Conservation (phyloP, 2,113 vertebrate species). For the Heterotis niloticus region DNA sequence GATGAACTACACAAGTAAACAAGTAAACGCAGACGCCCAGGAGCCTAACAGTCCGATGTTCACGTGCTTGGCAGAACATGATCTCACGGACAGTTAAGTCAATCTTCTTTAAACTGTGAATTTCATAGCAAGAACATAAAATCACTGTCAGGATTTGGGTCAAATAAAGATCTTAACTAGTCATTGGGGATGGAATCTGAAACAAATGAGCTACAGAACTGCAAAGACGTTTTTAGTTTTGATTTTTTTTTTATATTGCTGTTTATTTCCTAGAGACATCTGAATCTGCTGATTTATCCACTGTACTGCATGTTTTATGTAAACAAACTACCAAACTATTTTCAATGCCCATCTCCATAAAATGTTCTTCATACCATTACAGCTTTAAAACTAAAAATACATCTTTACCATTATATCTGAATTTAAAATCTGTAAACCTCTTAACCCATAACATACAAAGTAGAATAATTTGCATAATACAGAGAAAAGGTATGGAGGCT, state of each 20-base stretch:
- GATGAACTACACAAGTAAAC: not conserved
- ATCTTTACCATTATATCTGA: not conserved
- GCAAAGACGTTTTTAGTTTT: too few relatives aligned
- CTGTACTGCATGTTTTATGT: too few relatives aligned
- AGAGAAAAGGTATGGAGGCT: constrained; percentile 20
- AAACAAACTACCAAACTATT: too few relatives aligned
- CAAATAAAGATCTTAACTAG: not conserved
- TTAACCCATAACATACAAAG: not conserved
- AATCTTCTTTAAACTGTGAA: not conserved
- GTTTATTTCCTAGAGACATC: too few relatives aligned
- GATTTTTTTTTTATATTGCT: too few relatives aligned
- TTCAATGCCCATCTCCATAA: too few relatives aligned
- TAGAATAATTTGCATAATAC: constrained; percentile 21
- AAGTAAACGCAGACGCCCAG: not conserved
- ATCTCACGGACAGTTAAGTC: constrained; percentile 25
- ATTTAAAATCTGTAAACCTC: not conserved
- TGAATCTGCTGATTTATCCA: too few relatives aligned
- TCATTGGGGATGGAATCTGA: too few relatives aligned
- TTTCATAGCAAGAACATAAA: not conserved
- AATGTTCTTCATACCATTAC: too few relatives aligned
- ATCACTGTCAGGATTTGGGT: not conserved
- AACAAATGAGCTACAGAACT: too few relatives aligned
- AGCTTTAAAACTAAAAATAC: too few relatives aligned
- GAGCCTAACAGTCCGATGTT: not conserved
- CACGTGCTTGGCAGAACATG: not conserved